phyloP scores from a whole-genome alignment of 2,797 vertebrate genomes.

The Dendrocincla fuliginosa region DNA sequence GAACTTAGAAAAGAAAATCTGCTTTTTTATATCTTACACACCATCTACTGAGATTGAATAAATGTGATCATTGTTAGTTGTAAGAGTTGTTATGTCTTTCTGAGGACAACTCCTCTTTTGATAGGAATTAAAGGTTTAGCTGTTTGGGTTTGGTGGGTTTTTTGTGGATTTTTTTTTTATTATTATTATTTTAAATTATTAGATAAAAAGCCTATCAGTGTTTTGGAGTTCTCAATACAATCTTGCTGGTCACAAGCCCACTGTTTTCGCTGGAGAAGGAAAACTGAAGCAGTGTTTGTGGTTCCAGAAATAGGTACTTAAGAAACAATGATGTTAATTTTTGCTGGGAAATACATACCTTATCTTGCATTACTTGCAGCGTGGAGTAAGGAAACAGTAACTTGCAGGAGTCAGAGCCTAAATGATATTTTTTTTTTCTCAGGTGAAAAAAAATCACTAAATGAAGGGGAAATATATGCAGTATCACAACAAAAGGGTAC shows the following conservation, averaged over 20 bases:
- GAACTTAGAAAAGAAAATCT: not conserved
- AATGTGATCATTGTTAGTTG: not conserved
- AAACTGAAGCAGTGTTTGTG: not conserved
- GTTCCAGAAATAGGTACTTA: not conserved
- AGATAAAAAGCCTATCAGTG: not conserved
- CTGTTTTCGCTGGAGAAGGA: not conserved
- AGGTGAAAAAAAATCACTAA: not conserved
- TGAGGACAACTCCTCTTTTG: not conserved
- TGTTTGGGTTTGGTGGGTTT: not conserved
- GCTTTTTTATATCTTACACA: not conserved
- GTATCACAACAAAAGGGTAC: not conserved
- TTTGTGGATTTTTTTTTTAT: too few species aligned
- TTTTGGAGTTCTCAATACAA: not conserved
- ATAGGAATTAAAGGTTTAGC: not conserved
- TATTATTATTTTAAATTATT: too few species aligned
- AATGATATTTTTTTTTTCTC: not conserved
- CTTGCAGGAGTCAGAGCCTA: not conserved
- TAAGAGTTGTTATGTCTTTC: not conserved
- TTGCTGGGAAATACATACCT: not conserved
- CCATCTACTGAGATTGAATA: not conserved
- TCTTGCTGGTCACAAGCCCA: not conserved
- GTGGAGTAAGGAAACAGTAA: not conserved
- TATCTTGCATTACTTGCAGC: not conserved
- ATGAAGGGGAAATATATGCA: not conserved
- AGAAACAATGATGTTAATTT: not conserved